phyloP scores from a whole-genome alignment of 1,140 invertebrate genomes.

The Cephus cinctus region DNA sequence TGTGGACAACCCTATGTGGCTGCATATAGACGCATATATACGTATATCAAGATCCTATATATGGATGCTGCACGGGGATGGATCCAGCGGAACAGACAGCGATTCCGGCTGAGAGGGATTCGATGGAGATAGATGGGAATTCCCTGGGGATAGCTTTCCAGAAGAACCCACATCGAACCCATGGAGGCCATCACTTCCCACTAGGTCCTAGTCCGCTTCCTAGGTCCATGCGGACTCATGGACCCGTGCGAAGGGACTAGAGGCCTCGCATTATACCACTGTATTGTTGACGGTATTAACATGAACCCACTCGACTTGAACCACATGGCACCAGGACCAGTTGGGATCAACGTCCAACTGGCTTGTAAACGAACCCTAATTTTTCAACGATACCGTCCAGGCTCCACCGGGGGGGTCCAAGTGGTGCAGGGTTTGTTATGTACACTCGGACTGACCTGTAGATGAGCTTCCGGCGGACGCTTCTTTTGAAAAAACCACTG shows the following conservation, averaged over 20 bases:
- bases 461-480: slow-evolving; percentile 93
- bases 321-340: slow-evolving; percentile 50
- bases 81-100: slow-evolving; percentile 31
- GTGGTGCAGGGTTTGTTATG: too few relatives aligned
- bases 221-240: too few relatives aligned
- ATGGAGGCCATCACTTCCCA: too few relatives aligned
- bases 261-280: slow-evolving; percentile 31
- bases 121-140: slow-evolving; percentile 53
- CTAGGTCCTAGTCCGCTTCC: too few relatives aligned
- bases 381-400: too few relatives aligned
- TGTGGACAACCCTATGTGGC: too few relatives aligned
- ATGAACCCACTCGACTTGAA: slow-evolving; percentile 49
- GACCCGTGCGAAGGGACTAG: slow-evolving; percentile 5
- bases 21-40: too few relatives aligned
- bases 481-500: slow-evolving; percentile 98
- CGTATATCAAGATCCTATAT: too few relatives aligned
- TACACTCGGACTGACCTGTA: slow-evolving; percentile 74
- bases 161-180: too few relatives aligned
- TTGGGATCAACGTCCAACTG: background rate
- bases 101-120: slow-evolving; percentile 50
- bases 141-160: slow-evolving; percentile 40
- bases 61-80: too few relatives aligned
- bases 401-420: too few relatives aligned
- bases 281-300: slow-evolving; percentile 46
- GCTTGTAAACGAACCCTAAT: too few relatives aligned